Evolutionary conservation across 2,888 invertebrate genomes (phyloP), one percentile per base, ranked within the genome.

Genomic region (Baccha elongata): DNA sequence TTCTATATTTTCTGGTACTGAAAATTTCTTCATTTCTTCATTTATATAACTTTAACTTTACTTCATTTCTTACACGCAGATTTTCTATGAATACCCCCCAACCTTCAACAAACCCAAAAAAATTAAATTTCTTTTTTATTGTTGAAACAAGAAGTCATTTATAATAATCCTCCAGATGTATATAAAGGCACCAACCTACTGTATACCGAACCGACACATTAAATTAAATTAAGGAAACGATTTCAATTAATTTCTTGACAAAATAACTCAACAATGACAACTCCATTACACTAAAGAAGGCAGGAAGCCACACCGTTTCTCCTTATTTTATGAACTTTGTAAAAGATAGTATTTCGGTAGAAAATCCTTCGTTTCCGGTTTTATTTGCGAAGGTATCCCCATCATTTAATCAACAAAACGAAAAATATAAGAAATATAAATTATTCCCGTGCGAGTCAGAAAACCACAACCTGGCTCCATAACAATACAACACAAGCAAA

Each of bases 341-440:
- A 35, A 37, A 5, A 1, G 17, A 3, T 32, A 21, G 23, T 48
- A 26, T 48, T 78, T 67, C 42, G 32, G 35, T 19, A 50, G 60
- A 73, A 68, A 83, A 83, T 83, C 83, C 72, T 78, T 83, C 73
- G 42, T 55, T 83, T 83, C 83, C 78, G 72, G 83, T 83, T 64
- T 83, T 44, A 68, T 55, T 78, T 50, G 60, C 40, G 3, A 44
- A 58, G 37, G 26, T 42, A 44, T 71, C 37, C 46, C 6, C n/a
- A n/a, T 4, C 52, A 64, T 60, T 60, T 60, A 60, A 29, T 44
- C 44, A 29, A 32, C 11, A 67, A 52, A 58, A 37, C 15, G 13
- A 58, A 40, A 17, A 23, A 3, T 8, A 32, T 2, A 32, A 35
- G 8, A 32, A 46, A 10, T 8, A 48, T 23, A 40, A 58, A 58